A percentile compares a stretch with the other conserved stretches of the same genome.
Conservation (phyloP, 2,888 invertebrate genomes). For the Cephalotes varians region DNA sequence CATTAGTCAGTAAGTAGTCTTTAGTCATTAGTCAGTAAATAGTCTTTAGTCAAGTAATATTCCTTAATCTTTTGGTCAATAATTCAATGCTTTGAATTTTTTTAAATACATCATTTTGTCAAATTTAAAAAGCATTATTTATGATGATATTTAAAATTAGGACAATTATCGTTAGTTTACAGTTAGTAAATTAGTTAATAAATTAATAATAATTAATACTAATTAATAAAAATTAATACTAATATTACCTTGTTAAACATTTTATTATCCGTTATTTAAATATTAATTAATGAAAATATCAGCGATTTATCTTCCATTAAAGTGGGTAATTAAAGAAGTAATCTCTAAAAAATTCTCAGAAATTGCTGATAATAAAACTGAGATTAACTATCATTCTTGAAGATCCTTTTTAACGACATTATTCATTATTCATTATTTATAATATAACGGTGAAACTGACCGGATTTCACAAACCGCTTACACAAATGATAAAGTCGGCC, state of each 20-base stretch:
- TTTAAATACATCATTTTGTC: not conserved
- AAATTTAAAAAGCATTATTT: constrained; percentile 12
- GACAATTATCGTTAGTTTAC: not conserved
- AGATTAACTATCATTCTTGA: constrained; percentile 12
- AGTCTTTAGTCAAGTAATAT: too few species aligned
- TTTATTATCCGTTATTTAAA: not conserved
- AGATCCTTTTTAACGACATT: not conserved
- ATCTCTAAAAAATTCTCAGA: not conserved
- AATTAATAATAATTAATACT: too few species aligned
- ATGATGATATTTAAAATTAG: not conserved
- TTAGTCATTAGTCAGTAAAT: not conserved
- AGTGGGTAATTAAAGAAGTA: not conserved
- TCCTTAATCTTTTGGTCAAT: not conserved
- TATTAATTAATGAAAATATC: constrained; percentile 15
- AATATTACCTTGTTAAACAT: not conserved
- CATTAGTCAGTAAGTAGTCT: not conserved
- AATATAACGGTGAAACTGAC: not conserved
- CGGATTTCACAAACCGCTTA: constrained; percentile 23
- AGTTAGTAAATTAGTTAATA: not conserved
- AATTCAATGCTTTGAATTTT: not conserved
- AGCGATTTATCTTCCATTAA: not conserved
- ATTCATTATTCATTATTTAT: not conserved
- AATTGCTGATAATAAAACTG: constrained; percentile 15
- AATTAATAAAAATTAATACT: not conserved
- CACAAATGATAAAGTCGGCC: constrained; percentile 30